These are phyloP conservation scores for Pseudorasbora parva DNA, from an alignment of 2,113 vertebrate species.

Conservation along the genomic window DNA sequence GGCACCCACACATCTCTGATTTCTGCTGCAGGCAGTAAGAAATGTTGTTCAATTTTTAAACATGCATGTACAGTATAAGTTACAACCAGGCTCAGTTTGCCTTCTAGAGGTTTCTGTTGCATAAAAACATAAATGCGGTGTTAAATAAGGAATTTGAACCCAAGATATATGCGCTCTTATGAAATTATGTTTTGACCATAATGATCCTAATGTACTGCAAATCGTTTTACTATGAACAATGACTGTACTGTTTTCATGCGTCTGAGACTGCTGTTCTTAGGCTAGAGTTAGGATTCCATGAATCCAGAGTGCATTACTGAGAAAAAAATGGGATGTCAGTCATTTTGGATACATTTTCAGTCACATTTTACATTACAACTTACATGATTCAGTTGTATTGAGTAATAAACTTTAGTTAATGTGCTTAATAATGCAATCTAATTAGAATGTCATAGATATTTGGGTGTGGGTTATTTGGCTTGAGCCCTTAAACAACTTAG, in stretches of 20 bases:
- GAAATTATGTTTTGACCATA: not conserved
- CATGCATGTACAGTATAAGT: not conserved
- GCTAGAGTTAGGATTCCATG: not conserved
- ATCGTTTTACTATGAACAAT: not conserved
- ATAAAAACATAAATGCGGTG: not conserved
- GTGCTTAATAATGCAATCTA: not conserved
- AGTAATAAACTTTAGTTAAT: not conserved
- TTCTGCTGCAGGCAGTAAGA: not conserved
- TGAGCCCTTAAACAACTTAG: not conserved
- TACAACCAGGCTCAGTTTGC: conserved; percentile 8
- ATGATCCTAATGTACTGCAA: not conserved
- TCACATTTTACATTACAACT: not conserved
- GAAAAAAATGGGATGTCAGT: not conserved
- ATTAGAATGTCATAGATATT: not conserved
- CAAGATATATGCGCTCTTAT: not conserved
- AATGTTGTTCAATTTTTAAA: not conserved
- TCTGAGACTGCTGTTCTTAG: not conserved
- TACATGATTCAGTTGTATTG: not conserved
- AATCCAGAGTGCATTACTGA: not conserved
- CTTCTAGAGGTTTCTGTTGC: not conserved
- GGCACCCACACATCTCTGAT: not conserved
- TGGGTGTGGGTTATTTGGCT: not conserved
- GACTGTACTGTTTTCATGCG: not conserved
- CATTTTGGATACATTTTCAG: not conserved
- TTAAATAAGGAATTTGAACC: not conserved